A percentile compares a stretch with the other conserved stretches of the same genome.
phyloP scores from a whole-genome alignment of 2,888 invertebrate species.

The Smittia aterrima region DNA sequence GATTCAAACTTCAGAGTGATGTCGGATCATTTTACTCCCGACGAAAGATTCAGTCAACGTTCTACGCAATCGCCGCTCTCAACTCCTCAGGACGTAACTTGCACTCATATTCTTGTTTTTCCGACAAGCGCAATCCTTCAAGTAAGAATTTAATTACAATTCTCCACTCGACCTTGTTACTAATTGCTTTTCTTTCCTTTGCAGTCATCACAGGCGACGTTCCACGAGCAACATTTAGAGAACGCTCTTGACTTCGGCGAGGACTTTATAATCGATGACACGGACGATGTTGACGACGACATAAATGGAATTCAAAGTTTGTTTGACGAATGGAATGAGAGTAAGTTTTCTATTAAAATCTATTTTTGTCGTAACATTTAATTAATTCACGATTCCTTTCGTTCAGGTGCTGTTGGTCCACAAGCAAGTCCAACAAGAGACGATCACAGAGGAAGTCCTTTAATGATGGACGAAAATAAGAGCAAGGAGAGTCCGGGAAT shows the following conservation, averaged over 20 bases:
- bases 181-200: slow-evolving; percentile 44
- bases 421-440: slow-evolving; percentile 59
- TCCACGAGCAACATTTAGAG: slow-evolving; percentile 64
- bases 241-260: slow-evolving; percentile 63
- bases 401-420: slow-evolving; percentile 50
- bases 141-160: slow-evolving; percentile 54
- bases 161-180: background rate
- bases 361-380: no score
- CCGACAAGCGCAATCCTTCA: slow-evolving; percentile 95
- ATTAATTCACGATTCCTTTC: no score
- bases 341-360: slow-evolving; percentile 46
- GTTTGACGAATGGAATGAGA: slow-evolving; percentile 65
- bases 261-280: slow-evolving; percentile 56
- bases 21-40: slow-evolving; percentile 95
- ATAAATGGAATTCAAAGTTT: slow-evolving; percentile 75
- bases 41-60: slow-evolving; percentile 84
- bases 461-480: slow-evolving; percentile 53
- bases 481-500: slow-evolving; percentile 55
- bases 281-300: slow-evolving; percentile 62
- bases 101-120: slow-evolving; percentile 97
- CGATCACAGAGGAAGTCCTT: slow-evolving; percentile 59
- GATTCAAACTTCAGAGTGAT: slow-evolving; percentile 83
- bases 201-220: slow-evolving; percentile 69
- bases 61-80: slow-evolving; percentile 86
- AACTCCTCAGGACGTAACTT: slow-evolving; percentile 94